These are phyloP conservation scores for Echinops telfairi DNA, from an alignment of 2,113 vertebrate species.

Conservation along the genomic window DNA sequence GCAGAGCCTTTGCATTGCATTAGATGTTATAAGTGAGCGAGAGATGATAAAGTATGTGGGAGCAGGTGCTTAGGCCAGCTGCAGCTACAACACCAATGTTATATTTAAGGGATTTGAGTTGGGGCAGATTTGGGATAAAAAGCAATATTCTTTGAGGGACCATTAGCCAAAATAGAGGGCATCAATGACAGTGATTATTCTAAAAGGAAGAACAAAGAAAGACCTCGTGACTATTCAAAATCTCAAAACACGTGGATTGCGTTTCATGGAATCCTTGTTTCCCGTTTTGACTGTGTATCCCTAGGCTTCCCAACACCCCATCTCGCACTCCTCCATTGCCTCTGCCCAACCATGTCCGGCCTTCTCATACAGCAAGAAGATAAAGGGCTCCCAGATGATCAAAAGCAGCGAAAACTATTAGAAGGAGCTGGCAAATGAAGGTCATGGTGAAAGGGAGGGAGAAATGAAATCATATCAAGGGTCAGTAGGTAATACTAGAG, in stretches of 20 bases:
- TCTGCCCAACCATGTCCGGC: neutral
- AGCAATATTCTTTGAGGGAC: neutral
- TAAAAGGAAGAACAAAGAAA: neutral
- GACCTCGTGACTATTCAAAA: neutral
- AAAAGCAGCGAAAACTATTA: slow-evolving; percentile 38
- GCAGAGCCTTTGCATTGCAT: too few relatives aligned
- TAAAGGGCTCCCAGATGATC: neutral
- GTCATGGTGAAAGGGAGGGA: slow-evolving; percentile 29
- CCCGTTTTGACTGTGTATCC: neutral
- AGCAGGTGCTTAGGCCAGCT: too few relatives aligned
- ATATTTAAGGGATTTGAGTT: too few relatives aligned
- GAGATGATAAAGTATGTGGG: too few relatives aligned
- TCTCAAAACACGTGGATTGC: too few relatives aligned
- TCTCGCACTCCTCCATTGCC: neutral
- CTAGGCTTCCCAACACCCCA: neutral
- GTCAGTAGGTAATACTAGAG: neutral
- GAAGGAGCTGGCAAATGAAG: slow-evolving; percentile 10
- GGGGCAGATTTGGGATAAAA: neutral
- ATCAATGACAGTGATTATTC: neutral
- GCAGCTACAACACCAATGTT: too few relatives aligned
- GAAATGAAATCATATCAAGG: slow-evolving; percentile 46
- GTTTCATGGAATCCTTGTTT: neutral
- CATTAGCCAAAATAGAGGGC: neutral
- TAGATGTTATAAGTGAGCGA: too few relatives aligned
- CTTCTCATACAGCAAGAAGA: neutral